Percentiles rank a stretch among this genome's conserved stretches.
Evolutionary conservation across 2,113 vertebrate species (phyloP).

Genomic region (Tauraco erythrolophus): DNA sequence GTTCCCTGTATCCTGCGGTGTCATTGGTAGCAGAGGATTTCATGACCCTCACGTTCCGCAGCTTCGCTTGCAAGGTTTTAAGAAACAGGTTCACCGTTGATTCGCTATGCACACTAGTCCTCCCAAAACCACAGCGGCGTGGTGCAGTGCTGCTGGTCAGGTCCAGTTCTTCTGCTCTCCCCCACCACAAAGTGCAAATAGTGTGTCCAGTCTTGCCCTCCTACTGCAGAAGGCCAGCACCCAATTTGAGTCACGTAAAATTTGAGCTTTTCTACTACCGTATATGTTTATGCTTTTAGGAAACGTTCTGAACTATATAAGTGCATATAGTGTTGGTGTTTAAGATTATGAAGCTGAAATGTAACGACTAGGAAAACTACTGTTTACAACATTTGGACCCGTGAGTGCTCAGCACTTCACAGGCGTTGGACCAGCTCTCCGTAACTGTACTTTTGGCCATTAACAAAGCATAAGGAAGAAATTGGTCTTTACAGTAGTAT

Average conservation of each 20-base stretch:
- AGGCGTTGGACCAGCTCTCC: background rate
- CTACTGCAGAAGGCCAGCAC: background rate
- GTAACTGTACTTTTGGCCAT: background rate
- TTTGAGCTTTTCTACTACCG: background rate
- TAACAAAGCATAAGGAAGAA: background rate
- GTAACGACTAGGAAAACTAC: background rate
- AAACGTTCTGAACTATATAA: background rate
- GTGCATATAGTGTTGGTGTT: background rate
- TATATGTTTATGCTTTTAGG: background rate
- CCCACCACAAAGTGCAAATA: background rate
- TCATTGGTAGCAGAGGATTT: background rate
- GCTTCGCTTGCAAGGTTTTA: background rate
- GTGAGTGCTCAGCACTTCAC: background rate
- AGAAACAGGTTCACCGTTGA: background rate
- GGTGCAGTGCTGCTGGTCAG: background rate
- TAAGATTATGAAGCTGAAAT: background rate
- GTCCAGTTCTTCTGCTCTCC: background rate
- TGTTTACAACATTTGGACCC: background rate
- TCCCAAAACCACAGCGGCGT: background rate
- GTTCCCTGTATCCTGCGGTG: background rate
- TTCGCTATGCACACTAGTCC: background rate
- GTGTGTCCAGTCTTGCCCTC: background rate
- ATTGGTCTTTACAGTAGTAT: fast-evolving
- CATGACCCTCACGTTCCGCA: background rate
- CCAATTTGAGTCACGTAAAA: background rate